Evolutionary conservation across 2,888 invertebrate genomes (phyloP), one percentile per base, ranked within the genome.

Genomic region (Siphlonurus alternatus): DNA sequence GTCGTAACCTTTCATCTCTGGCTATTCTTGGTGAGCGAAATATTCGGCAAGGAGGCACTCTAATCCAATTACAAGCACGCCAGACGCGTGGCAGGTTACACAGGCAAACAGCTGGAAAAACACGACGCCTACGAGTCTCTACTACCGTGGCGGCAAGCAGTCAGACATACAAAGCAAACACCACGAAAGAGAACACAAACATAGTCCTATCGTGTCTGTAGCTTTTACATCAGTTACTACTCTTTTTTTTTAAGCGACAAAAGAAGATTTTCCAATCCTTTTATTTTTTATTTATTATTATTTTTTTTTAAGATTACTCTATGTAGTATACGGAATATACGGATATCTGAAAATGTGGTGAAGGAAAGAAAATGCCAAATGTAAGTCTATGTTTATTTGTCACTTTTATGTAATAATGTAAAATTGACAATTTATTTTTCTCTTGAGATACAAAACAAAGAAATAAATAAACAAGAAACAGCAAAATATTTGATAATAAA

Each of bases 81-180:
- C 56, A 18, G n/a, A 56, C 56, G n/a, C 19, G 19, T n/a, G 22
- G 56, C 56, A 56, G 56, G 56, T 56, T 56, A 56, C 56, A 22
- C 22, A 22, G n/a, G 56, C 56, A 56, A 56, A 56, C 56, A 56
- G 22, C 56, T 22, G 56, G 56, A 56, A 56, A 56, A 56, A 56
- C 56, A 56, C 53, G 10, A 51, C 53, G 38, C 38, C 7, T 38
- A 38, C 5, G 38, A 38, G 5, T 15, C 15, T 38, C 7, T 15
- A 38, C 15, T 38, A 10, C 38, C 5, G 38, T 10, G 7, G 15
- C 38, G 15, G 38, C 38, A 38, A 38, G 15, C 38, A 38, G 38
- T 15, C 38, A 10, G 7, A 38, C 38, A 38, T 10, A 38, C 7
- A 38, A 38, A 10, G 15, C 38, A 38, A 38, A 38, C 38, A 38